Conservation (phyloP, 1,140 invertebrate genomes). For the Scaptomyza graminum region DNA sequence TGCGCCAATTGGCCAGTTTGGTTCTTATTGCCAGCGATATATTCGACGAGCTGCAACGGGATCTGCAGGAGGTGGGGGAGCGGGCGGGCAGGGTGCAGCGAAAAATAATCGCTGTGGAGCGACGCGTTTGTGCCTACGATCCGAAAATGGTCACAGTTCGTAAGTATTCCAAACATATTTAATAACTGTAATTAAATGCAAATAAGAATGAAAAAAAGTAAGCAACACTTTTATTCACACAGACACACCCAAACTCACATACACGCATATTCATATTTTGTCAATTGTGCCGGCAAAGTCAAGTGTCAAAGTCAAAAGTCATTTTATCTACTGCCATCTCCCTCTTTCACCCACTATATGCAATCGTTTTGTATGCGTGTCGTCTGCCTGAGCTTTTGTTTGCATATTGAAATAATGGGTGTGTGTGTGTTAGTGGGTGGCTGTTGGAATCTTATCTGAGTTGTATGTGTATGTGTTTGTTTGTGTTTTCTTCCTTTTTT, state of each 20-base stretch:
- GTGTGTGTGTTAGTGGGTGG: slow-evolving; percentile 16
- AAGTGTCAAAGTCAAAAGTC: slow-evolving; percentile 69
- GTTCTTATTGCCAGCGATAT: slow-evolving; percentile 91
- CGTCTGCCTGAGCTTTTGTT: slow-evolving; percentile 31
- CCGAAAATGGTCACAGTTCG: slow-evolving; percentile 92
- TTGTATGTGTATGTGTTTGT: neutral
- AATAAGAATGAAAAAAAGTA: neutral
- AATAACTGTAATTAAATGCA: neutral
- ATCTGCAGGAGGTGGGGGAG: slow-evolving; percentile 88
- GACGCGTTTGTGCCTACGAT: slow-evolving; percentile 87
- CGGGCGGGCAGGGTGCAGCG: slow-evolving; percentile 87
- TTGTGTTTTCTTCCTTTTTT: slow-evolving; percentile 17
- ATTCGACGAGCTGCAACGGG: slow-evolving; percentile 89
- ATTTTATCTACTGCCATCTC: slow-evolving; percentile 63
- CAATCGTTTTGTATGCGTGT: slow-evolving; percentile 50
- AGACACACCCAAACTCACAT: too few relatives aligned
- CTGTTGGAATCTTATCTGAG: slow-evolving; percentile 41
- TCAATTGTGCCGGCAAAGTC: slow-evolving; percentile 55
- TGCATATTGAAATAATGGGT: slow-evolving; percentile 3
- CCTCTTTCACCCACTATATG: slow-evolving; percentile 1
- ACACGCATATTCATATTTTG: slow-evolving; percentile 23
- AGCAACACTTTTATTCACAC: neutral
- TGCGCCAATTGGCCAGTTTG: slow-evolving; percentile 91
- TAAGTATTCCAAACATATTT: slow-evolving; percentile 86
- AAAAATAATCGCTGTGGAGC: slow-evolving; percentile 87